Evolutionary conservation across 2,113 vertebrate genomes (phyloP).

Genomic region (Trachemys scripta): DNA sequence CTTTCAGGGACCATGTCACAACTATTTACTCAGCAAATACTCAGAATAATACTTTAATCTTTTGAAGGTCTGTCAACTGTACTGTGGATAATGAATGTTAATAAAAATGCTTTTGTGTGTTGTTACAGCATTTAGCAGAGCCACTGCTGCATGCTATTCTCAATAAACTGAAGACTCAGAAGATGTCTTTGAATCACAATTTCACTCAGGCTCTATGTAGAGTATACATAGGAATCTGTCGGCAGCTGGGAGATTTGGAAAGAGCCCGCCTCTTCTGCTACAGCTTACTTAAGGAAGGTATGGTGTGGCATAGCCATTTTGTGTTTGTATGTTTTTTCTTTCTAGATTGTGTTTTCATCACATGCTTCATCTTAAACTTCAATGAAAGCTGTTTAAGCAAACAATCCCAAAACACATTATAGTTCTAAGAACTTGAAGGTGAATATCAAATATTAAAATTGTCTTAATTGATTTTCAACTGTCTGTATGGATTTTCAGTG

Average conservation of each 20-base stretch:
- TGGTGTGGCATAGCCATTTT: neutral
- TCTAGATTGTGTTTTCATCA: neutral
- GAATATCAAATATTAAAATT: neutral
- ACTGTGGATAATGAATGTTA: neutral
- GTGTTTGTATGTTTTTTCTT: neutral
- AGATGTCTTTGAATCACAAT: conserved; percentile 56
- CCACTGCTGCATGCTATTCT: conserved; percentile 84
- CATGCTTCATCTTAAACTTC: neutral
- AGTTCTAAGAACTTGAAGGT: neutral
- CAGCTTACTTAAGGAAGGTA: conserved; percentile 92
- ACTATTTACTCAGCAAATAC: neutral
- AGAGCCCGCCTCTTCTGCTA: conserved; percentile 91
- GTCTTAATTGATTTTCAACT: neutral
- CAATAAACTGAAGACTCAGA: conserved; percentile 86
- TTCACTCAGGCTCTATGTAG: conserved; percentile 89
- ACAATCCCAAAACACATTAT: neutral
- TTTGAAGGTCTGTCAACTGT: neutral
- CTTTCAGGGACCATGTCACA: neutral
- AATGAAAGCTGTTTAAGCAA: neutral
- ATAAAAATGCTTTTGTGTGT: neutral
- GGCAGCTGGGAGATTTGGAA: conserved; percentile 87
- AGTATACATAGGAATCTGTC: conserved; percentile 91
- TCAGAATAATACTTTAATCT: neutral
- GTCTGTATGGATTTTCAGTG: neutral
- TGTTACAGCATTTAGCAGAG: conserved; percentile 80